Evolutionary conservation across 2,113 vertebrate species (phyloP).

Genomic region (Clupea harengus): DNA sequence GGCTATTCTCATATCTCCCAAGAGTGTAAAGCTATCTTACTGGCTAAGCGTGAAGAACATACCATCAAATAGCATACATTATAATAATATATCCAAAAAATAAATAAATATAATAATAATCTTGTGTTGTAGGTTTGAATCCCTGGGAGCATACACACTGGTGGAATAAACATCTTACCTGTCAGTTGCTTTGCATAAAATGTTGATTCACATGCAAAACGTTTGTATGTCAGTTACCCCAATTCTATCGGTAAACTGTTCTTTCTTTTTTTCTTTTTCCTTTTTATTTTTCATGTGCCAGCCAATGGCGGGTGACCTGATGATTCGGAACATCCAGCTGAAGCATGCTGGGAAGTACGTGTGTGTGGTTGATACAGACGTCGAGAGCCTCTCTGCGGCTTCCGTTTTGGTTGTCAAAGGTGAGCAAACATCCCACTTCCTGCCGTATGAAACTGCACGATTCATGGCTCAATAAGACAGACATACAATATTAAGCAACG

Average conservation of each 20-base stretch:
- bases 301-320: slow-evolving; percentile 80
- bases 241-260: not conserved
- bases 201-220: not conserved
- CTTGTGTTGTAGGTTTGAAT: not conserved
- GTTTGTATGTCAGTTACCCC: not conserved
- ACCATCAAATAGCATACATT: not conserved
- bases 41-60: not conserved
- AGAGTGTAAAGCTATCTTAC: slow-evolving; percentile 12
- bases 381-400: slow-evolving; percentile 87
- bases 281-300: not conserved
- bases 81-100: no score
- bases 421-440: slow-evolving; percentile 58
- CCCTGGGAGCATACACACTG: not conserved
- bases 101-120: not conserved
- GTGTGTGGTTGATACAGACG: slow-evolving; percentile 85
- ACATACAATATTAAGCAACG: not conserved
- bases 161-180: not conserved
- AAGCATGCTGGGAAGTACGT: slow-evolving; percentile 87
- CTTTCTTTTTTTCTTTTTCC: not conserved
- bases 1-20: not conserved
- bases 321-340: slow-evolving; percentile 93
- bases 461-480: not conserved
- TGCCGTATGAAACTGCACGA: slow-evolving; percentile 45
- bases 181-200: not conserved
- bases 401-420: slow-evolving; percentile 87